Conservation (phyloP, 1,140 invertebrate genomes). For the Solen grandis region DNA sequence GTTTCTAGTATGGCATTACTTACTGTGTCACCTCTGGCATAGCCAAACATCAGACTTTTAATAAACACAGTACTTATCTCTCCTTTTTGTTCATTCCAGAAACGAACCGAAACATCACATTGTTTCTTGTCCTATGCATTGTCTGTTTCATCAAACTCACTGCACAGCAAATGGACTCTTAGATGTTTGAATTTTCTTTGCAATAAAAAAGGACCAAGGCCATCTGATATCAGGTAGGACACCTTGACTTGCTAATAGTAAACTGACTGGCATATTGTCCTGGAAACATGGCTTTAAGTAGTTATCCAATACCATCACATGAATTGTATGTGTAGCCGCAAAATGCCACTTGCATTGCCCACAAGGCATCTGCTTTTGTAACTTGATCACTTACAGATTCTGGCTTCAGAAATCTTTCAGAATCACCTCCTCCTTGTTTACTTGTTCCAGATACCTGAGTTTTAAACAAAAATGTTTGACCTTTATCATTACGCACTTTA, state of each 20-base stretch:
- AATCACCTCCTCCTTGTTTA: conserved; percentile 29
- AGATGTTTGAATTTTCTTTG: conserved; percentile 22
- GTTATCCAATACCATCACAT: conserved; percentile 17
- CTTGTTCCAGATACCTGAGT: not conserved
- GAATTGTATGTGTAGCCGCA: conserved; percentile 5
- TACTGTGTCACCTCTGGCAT: conserved; percentile 21
- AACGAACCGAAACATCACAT: conserved; percentile 5
- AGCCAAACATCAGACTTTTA: conserved; percentile 34
- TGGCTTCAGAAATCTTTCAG: not conserved
- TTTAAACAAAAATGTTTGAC: not conserved
- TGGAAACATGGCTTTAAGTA: conserved; percentile 51
- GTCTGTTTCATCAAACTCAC: conserved; percentile 45
- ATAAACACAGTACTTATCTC: conserved; percentile 4
- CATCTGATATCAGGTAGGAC: conserved; percentile 59
- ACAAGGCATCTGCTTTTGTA: conserved; percentile 22
- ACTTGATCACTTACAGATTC: not conserved
- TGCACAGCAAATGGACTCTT: conserved; percentile 24
- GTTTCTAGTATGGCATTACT: conserved; percentile 17
- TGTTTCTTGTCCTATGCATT: conserved; percentile 36
- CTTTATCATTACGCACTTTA: not conserved
- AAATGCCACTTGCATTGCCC: conserved; percentile 17
- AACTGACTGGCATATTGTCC: conserved; percentile 25
- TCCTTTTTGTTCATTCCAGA: conserved; percentile 27
- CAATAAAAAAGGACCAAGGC: conserved; percentile 46
- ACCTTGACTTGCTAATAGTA: conserved; percentile 51